These are phyloP conservation scores for Bacillus rossius DNA, from an alignment of 1,140 invertebrate genomes.

Conservation along the genomic window DNA sequence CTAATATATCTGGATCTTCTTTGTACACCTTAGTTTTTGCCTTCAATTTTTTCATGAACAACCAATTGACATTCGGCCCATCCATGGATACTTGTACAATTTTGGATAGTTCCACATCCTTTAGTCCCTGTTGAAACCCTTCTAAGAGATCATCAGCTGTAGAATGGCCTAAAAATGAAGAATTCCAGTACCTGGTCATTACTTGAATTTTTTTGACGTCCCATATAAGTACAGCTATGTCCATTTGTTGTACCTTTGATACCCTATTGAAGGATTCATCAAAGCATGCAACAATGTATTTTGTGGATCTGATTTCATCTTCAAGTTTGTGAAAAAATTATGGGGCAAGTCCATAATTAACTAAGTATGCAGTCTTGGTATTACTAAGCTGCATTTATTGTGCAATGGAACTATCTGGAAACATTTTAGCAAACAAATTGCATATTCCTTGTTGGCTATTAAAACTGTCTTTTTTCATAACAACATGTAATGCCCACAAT, in stretches of 20 bases:
- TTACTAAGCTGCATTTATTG: conserved; percentile 22
- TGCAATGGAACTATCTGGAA: conserved; percentile 19
- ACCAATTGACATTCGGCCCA: conserved; percentile 21
- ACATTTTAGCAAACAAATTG: conserved; percentile 19
- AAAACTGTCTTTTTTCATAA: too few species aligned
- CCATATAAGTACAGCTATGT: conserved; percentile 16
- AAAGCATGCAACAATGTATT: neutral
- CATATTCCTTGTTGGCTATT: too few species aligned
- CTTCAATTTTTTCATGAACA: too few species aligned
- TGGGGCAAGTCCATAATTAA: conserved; percentile 19
- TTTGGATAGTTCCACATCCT: conserved; percentile 2
- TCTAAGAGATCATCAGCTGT: conserved; percentile 20
- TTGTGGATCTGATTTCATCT: neutral
- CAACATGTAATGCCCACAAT: too few species aligned
- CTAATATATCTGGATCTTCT: conserved; percentile 10
- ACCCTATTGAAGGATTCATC: conserved; percentile 26
- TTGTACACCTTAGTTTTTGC: too few species aligned
- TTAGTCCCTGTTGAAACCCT: conserved; percentile 6
- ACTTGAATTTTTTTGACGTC: conserved; percentile 8
- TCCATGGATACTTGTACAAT: conserved; percentile 12
- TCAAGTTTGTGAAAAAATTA: conserved; percentile 21
- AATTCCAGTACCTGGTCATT: conserved; percentile 19
- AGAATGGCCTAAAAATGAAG: conserved; percentile 14
- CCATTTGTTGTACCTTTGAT: conserved; percentile 15
- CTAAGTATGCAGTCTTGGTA: conserved; percentile 19